Base-by-base conservation (phyloP, 2,888 invertebrate species). In the Tridacna gigas region DNA sequence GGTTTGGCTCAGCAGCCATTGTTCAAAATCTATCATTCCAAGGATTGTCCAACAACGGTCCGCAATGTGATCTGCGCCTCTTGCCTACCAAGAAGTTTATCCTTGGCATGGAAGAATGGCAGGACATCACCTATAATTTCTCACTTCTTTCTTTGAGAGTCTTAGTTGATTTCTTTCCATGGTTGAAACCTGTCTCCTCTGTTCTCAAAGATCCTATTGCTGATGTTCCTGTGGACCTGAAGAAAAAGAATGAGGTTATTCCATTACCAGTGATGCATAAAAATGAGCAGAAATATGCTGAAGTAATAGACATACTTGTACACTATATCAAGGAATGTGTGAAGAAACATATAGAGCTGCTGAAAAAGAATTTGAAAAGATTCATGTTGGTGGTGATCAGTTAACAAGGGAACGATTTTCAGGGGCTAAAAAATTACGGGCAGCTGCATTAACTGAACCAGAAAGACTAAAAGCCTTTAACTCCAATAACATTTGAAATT, bases 261-360 rank as follows among this genome's bases (percentile, higher is more conserved):
- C 80, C 76, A 12, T n/a, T 79, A 0, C 81, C 77, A 4, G 25
- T 84, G 0, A 20, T 81, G 60, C 48, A 65, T 13, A 74, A 66
- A 65, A 84, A 84, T 74, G 78, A 81, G 73, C 80, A 80, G 26
- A 79, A 75, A 20, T 81, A 84, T 76, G 61, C 63, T 0, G 80
- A 80, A 12, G 80, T 80, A 5, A 45, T 80, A 15, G 60, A 75
- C 37, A 75, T 75, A 15, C 26, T 76, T 26, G 79, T 51, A 13
- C 28, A 15, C 22, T 79, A 79, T 79, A 79, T 37, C 74, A 74
- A 28, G 61, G n/a, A 45, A 15, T 71, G 9, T 60, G 66, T n/a
- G 47, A 48, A 51, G n/a, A 26, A 7, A 45, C 18, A 13, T 69
- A 71, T 45, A 13, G 51, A 61, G 18, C 51, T 63, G 25, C 51